phyloP scores from a whole-genome alignment of 2,797 vertebrate species.

The Danio albolineatus region DNA sequence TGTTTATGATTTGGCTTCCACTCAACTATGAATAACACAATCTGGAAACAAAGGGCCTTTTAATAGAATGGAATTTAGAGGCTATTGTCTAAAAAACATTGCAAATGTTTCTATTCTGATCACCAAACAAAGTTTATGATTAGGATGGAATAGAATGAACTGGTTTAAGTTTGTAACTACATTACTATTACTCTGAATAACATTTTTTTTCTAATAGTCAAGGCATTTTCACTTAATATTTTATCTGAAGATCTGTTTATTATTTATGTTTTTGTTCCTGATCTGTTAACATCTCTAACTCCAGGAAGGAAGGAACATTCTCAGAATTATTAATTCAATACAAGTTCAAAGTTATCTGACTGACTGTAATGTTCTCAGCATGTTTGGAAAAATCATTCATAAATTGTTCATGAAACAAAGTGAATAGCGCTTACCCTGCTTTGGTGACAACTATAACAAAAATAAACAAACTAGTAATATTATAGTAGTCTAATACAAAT shows the following conservation, averaged over 20 bases:
- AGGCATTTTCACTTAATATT: neutral
- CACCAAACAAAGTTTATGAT: neutral
- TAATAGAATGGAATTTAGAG: neutral
- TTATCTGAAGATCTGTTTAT: neutral
- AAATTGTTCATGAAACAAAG: too few species aligned
- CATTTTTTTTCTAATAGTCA: neutral
- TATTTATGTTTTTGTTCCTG: too few species aligned
- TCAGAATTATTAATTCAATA: too few species aligned
- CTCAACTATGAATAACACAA: conserved; percentile 14
- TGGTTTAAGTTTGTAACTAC: neutral
- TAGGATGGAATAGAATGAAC: neutral
- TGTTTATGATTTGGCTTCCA: conserved; percentile 2
- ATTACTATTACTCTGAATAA: neutral
- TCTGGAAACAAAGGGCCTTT: neutral
- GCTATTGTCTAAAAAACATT: neutral
- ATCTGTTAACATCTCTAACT: too few species aligned
- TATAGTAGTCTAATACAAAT: too few species aligned
- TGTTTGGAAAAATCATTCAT: neutral
- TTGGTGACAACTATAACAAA: too few species aligned
- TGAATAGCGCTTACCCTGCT: too few species aligned
- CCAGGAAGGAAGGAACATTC: too few species aligned
- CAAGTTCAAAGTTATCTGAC: too few species aligned
- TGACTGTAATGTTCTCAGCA: too few species aligned
- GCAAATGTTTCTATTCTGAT: neutral
- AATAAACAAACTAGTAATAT: too few species aligned